phyloP scores from a whole-genome alignment of 1,140 invertebrate genomes.

The Zaprionus inermis region DNA sequence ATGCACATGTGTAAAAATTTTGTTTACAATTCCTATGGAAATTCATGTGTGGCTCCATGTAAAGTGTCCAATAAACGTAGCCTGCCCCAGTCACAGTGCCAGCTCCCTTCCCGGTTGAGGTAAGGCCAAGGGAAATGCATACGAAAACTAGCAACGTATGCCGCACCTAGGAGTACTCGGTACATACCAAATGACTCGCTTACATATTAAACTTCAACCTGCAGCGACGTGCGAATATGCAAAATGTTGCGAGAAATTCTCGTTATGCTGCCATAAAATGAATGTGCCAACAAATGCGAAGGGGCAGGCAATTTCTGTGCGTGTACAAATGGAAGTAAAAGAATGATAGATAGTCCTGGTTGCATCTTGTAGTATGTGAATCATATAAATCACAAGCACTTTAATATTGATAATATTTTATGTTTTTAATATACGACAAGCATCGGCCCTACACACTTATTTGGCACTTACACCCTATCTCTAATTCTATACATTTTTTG shows the following conservation, averaged over 20 bases:
- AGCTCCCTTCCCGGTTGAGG: background rate
- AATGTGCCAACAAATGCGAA: slow-evolving; percentile 13
- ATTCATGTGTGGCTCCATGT: slow-evolving; percentile 48
- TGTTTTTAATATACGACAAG: background rate
- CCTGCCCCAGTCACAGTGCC: background rate
- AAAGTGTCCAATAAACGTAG: slow-evolving; percentile 70
- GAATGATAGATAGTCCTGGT: background rate
- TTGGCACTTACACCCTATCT: no score
- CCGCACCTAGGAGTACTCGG: slow-evolving; percentile 4
- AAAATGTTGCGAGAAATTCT: slow-evolving; percentile 15
- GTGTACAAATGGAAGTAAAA: background rate
- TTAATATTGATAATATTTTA: background rate
- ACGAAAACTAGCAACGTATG: slow-evolving; percentile 16
- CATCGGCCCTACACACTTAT: no score
- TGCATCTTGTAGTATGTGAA: background rate
- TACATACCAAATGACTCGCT: slow-evolving; percentile 30
- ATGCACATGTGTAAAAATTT: slow-evolving; percentile 5
- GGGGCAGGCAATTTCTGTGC: slow-evolving; percentile 1
- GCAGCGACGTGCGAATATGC: slow-evolving; percentile 13
- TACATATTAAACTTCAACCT: slow-evolving; percentile 30
- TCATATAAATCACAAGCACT: background rate
- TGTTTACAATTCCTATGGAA: slow-evolving; percentile 38
- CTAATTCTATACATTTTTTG: no score
- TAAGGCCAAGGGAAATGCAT: slow-evolving; percentile 29
- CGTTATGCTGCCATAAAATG: background rate